Percentiles rank a stretch among this genome's conserved stretches.
phyloP scores from a whole-genome alignment of 2,888 invertebrate species.

The Oscheius sp. region DNA sequence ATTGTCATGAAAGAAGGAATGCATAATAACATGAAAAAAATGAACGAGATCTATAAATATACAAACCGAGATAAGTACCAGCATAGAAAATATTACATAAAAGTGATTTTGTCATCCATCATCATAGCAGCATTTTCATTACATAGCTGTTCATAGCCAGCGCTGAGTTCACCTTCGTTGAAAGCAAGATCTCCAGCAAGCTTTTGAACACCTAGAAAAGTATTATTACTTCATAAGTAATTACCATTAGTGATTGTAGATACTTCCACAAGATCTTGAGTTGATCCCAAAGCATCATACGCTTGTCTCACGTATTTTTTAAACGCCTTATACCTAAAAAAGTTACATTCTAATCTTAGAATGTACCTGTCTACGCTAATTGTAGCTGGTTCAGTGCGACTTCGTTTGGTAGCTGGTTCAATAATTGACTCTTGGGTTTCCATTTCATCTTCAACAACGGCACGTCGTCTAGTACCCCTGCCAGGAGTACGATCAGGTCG shows the following conservation, averaged over 20 bases:
- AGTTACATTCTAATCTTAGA: background rate
- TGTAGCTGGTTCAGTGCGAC: slow-evolving; percentile 45
- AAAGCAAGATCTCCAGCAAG: slow-evolving; percentile 54
- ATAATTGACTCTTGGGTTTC: slow-evolving; percentile 4
- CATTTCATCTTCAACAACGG: slow-evolving; percentile 1
- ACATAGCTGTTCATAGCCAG: slow-evolving; percentile 61
- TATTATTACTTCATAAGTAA: background rate
- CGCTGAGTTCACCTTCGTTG: slow-evolving; percentile 59
- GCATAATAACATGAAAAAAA: no score
- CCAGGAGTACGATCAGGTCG: slow-evolving; percentile 34
- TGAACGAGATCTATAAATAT: no score
- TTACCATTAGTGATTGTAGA: slow-evolving; percentile 43
- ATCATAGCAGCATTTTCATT: slow-evolving; percentile 65
- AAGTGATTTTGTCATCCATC: slow-evolving; percentile 57
- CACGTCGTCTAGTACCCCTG: slow-evolving; percentile 39
- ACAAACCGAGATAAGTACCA: no score
- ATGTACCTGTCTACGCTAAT: slow-evolving; percentile 60
- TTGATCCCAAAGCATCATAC: slow-evolving; percentile 54
- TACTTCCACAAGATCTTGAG: slow-evolving; percentile 53
- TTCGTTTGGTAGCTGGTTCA: slow-evolving; percentile 46
- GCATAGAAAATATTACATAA: slow-evolving; percentile 39
- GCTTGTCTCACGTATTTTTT: slow-evolving; percentile 61
- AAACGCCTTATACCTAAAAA: slow-evolving; percentile 57
- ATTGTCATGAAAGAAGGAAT: no score
- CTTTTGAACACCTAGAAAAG: slow-evolving; percentile 45